Conservation (phyloP, 2,113 vertebrate genomes). For the Callorhinus ursinus region DNA sequence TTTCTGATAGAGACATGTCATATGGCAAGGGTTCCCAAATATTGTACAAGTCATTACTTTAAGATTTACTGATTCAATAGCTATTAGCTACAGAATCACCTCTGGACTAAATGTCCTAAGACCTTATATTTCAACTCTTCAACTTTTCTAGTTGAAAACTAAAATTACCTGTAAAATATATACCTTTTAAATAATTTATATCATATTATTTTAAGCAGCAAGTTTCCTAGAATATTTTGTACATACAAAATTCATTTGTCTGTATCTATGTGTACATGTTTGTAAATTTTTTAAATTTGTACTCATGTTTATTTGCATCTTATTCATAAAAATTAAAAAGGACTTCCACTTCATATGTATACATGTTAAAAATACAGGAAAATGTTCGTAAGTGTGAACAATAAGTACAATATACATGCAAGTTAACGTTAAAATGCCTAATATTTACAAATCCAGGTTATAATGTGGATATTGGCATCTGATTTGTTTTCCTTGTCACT, state of each 20-base stretch:
- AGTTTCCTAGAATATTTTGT: background rate
- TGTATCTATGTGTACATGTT: background rate
- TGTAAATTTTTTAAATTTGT: background rate
- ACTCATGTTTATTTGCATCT: background rate
- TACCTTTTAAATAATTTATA: background rate
- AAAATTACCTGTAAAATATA: background rate
- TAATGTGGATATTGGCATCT: background rate
- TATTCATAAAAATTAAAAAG: background rate
- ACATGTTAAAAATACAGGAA: background rate
- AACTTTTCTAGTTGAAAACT: background rate
- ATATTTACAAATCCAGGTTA: background rate
- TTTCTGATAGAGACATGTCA: background rate
- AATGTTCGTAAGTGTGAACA: background rate
- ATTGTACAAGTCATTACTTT: background rate
- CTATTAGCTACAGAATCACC: background rate
- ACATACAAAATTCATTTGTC: background rate
- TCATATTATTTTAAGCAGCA: background rate
- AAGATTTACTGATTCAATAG: background rate
- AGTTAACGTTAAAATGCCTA: background rate
- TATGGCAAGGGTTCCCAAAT: background rate
- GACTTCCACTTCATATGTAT: background rate
- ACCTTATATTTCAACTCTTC: background rate
- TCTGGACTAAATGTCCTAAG: background rate
- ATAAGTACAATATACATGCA: background rate
- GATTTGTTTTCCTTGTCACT: background rate